Evolutionary conservation across 1,140 invertebrate genomes (phyloP).

Genomic region (Cotesia vestalis): DNA sequence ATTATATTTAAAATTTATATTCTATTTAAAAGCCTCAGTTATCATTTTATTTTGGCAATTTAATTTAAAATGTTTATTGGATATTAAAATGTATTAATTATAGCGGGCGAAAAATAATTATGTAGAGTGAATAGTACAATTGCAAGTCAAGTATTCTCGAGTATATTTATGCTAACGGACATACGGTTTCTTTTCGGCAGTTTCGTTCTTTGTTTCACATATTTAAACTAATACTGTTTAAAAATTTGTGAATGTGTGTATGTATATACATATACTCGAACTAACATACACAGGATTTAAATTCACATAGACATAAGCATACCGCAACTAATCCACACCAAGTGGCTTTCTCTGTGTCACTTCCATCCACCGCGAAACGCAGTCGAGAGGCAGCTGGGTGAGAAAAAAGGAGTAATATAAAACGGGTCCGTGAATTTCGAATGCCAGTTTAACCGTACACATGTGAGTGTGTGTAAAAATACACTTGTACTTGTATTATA

Average conservation of each 20-base stretch:
- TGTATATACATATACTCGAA: neutral
- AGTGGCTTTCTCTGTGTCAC: too few species aligned
- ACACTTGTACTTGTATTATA: too few species aligned
- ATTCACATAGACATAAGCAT: conserved; percentile 16
- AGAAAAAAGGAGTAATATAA: conserved; percentile 24
- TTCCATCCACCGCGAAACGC: too few species aligned
- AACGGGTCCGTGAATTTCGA: conserved; percentile 12
- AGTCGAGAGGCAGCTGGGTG: conserved; percentile 14
- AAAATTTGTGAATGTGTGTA: neutral
- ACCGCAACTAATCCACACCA: neutral
- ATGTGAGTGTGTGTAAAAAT: too few species aligned
- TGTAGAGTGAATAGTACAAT: conserved; percentile 30
- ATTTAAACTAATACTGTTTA: conserved; percentile 30
- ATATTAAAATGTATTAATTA: too few species aligned
- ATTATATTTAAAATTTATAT: too few species aligned
- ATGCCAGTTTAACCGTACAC: neutral
- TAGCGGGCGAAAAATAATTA: too few species aligned
- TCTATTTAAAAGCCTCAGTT: too few species aligned
- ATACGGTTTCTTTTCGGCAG: conserved; percentile 40
- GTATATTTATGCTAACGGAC: conserved; percentile 49
- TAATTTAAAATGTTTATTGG: too few species aligned
- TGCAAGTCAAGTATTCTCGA: conserved; percentile 37
- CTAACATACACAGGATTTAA: conserved; percentile 6
- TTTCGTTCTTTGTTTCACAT: conserved; percentile 47
- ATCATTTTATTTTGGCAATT: too few species aligned